phyloP scores from a whole-genome alignment of 1,140 invertebrate species.

The Bradynema listronoti region DNA sequence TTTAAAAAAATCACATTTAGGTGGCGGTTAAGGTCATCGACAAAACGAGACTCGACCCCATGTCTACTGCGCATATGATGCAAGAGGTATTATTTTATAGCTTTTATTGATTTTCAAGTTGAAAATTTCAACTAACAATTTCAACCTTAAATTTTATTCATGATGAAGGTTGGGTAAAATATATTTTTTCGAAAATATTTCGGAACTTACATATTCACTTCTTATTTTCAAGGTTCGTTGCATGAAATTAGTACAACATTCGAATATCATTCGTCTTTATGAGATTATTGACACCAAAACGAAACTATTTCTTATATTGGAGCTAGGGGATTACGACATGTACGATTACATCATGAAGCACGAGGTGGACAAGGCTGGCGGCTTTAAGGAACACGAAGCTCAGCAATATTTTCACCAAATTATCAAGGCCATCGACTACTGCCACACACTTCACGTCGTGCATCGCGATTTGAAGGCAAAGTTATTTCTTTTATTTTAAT shows the following conservation, averaged over 20 bases:
- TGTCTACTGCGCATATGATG: slow-evolving; percentile 90
- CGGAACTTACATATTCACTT: slow-evolving; percentile 8
- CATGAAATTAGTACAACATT: slow-evolving; percentile 98
- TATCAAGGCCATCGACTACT: slow-evolving; percentile 91
- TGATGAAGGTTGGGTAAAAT: background rate
- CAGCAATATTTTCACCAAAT: slow-evolving; percentile 82
- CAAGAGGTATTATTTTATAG: slow-evolving; percentile 66
- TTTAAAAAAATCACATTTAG: slow-evolving; percentile 35
- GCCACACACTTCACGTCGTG: slow-evolving; percentile 85
- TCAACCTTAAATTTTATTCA: background rate
- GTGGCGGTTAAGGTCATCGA: slow-evolving; percentile 78
- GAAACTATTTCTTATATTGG: slow-evolving; percentile 73
- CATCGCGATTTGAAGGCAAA: slow-evolving; percentile 69
- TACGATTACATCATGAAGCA: slow-evolving; percentile 93
- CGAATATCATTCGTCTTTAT: slow-evolving; percentile 91
- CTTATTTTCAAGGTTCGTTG: slow-evolving; percentile 68
- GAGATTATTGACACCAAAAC: slow-evolving; percentile 93
- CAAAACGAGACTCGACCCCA: slow-evolving; percentile 90
- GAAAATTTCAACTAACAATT: background rate
- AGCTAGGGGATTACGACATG: slow-evolving; percentile 96
- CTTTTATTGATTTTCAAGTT: slow-evolving; percentile 24
- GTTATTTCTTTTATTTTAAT: no score
- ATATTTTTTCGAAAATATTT: background rate
- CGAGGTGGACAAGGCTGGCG: slow-evolving; percentile 65
- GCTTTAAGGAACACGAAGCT: slow-evolving; percentile 68